Evolutionary conservation across 2,888 invertebrate genomes (phyloP), one percentile per base, ranked within the genome.

Genomic region (Cancer borealis): DNA sequence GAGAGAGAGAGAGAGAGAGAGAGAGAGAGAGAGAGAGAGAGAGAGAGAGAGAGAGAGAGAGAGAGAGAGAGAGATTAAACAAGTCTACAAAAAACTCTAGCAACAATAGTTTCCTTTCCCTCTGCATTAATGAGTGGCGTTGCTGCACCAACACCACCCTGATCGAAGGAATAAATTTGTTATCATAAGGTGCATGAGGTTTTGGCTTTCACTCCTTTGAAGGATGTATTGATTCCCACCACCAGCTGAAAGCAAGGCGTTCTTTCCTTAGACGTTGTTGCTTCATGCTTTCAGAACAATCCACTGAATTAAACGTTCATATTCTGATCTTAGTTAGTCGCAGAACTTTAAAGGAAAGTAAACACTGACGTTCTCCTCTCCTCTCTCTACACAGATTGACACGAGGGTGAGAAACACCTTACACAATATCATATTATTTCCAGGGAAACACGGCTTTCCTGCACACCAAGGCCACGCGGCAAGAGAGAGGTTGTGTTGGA

Each of bases 401-500:
- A 21, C 66, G n/a, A n/a, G 66, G 66, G n/a, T n/a, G n/a, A 6
- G 66, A n/a, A n/a, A n/a, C n/a, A 66, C 3, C n/a, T 66, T 66
- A n/a, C 66, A 66, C n/a, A 66, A n/a, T 66, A n/a, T 66, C 66
- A 66, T 66, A 66, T 66, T 66, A 66, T 66, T 66, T 66, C 66
- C 66, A 3, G 66, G n/a, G n/a, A 66, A 66, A 66, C 66, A 66
- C n/a, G 6, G 17, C 66, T 66, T n/a, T 17, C n/a, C 66, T 66
- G n/a, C 66, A 14, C n/a, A 21, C 66, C 66, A 66, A 66, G 66
- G 66, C 5, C 66, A 66, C n/a, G n/a, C 66, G 21, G 66, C 17
- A 21, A 66, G 66, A n/a, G 66, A n/a, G 4, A n/a, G 66, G 66
- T 1, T 66, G 66, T n/a, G 66, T 66, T 6, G n/a, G n/a, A 66